Evolutionary conservation across 2,888 invertebrate genomes (phyloP).

Genomic region (Heliconius charithonia): DNA sequence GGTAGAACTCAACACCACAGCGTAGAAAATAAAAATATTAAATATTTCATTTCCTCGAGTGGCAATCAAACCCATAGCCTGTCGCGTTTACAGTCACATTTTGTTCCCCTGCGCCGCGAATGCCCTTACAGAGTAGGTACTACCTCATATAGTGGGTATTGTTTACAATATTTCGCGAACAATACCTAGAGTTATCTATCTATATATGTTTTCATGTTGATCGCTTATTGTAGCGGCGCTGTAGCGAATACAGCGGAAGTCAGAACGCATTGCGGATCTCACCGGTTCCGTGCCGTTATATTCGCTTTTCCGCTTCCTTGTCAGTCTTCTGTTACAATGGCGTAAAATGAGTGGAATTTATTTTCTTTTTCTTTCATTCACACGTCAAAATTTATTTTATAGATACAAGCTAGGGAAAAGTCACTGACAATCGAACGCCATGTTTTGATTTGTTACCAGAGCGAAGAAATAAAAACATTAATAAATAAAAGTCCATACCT

Average conservation of each 20-base stretch:
- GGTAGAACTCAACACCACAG: no score
- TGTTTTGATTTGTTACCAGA: no score
- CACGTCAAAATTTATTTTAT: background rate
- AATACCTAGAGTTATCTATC: background rate
- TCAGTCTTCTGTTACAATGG: constrained; percentile 31
- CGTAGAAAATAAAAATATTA: no score
- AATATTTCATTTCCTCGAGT: no score
- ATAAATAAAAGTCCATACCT: no score
- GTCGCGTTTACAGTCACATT: no score
- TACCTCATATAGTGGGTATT: background rate
- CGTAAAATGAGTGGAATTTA: background rate
- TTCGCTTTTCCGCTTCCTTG: constrained; percentile 52
- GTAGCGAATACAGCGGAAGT: constrained; percentile 40
- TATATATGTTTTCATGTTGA: constrained; percentile 9
- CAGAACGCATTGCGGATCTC: constrained; percentile 55
- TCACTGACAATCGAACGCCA: no score
- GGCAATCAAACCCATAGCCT: no score
- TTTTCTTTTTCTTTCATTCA: background rate
- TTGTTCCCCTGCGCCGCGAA: no score
- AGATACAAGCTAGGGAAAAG: background rate
- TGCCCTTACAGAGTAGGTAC: no score
- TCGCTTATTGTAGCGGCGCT: constrained; percentile 19
- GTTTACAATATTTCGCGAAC: background rate
- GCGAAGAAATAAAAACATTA: no score
- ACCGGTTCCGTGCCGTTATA: constrained; percentile 75